Evolutionary conservation across 2,113 vertebrate genomes (phyloP).

Genomic region (Lanius ludovicianus): DNA sequence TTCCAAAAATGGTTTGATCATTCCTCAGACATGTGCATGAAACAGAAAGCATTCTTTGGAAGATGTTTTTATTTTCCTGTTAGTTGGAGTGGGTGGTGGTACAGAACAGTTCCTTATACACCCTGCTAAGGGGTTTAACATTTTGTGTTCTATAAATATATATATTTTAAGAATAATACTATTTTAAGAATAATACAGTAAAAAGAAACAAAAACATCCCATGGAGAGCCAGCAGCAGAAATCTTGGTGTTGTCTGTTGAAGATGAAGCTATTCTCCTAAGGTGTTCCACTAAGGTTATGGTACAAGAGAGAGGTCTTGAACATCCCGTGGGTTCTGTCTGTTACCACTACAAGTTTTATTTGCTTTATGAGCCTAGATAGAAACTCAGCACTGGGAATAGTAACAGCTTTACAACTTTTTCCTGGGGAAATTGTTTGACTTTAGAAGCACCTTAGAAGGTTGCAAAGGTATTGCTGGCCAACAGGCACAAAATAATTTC

Average conservation of each 20-base stretch:
- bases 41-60: neutral
- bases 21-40: neutral
- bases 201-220: neutral
- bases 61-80: neutral
- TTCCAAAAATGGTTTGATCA: neutral
- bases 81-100: neutral
- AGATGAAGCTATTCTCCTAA: neutral
- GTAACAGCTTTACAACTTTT: neutral
- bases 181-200: neutral
- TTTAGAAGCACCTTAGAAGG: neutral
- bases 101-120: neutral
- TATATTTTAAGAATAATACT: neutral
- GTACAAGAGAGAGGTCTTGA: neutral
- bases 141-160: neutral
- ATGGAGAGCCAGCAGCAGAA: neutral
- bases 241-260: neutral
- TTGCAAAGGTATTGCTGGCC: slow-evolving; percentile 38
- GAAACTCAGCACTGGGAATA: neutral
- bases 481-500: slow-evolving; percentile 48
- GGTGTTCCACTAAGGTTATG: neutral
- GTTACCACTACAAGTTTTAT: neutral
- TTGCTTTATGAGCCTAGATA: neutral
- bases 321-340: neutral
- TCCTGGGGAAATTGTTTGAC: neutral
- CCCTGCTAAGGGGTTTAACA: neutral